Evolutionary conservation across 2,888 invertebrate species (phyloP), one percentile per base, ranked within the genome.

Genomic region (Cerastis leucographa): DNA sequence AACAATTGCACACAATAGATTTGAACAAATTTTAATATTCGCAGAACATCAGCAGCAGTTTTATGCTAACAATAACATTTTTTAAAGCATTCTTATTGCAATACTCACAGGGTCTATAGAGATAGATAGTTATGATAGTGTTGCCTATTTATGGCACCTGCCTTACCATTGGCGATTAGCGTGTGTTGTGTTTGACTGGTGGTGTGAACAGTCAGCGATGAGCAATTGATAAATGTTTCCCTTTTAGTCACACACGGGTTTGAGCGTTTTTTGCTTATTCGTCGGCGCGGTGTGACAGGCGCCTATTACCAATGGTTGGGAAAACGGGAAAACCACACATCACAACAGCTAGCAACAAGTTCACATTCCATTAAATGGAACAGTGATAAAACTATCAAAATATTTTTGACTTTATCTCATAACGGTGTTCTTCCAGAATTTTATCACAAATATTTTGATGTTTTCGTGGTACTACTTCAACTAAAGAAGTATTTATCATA

Each of bases 1-100:
- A 90, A 91, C 89, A 90, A 92, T 93, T 92, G 92, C 93, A 94
- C 92, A 89, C 90, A 81, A 72, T 70, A 84, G 83, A 89, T 79
- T 80, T 80, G 81, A 87, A 88, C 76, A 77, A 81, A 81, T 64
- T 77, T 71, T 74, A 81, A 81, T 64, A 78, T 71, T 74, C 46
- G 74, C 74, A 64, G 61, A 66, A 71, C 19, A 65, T 71, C 68
- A 61, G 66, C 25, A 77, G 70, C 76, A 76, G 46, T 65, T 67
- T 72, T 68, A 74, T 42, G 62, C 71, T 65, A 67, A 82, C 42
- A 65, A 54, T 62, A 51, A 68, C 25, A 76, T 72, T 77, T 44
- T 51, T 42, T 77, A 80, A 81, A 75, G 84, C 78, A 78, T 72
- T 72, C 11, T 56, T 73, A 69, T 76, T 71, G n/a, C 65, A 73